Evolutionary conservation across 2,888 invertebrate species (phyloP), one percentile per base, ranked within the genome.

Genomic region (Coelinius sp.): DNA sequence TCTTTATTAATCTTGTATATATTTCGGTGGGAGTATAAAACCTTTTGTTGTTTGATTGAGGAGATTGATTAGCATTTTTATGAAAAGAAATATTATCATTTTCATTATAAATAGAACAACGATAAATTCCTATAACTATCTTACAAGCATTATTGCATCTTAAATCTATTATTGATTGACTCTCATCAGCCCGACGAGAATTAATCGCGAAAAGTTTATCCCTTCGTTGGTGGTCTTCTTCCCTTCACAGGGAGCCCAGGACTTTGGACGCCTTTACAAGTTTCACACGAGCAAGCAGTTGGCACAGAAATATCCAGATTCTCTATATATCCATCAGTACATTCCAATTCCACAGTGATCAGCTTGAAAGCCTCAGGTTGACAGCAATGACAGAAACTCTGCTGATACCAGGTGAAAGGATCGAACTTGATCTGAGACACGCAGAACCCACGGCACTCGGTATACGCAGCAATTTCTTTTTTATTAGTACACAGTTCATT

Each of bases 361-460:
- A 84, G 77, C n/a, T 80, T 78, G 82, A 88, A 89, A 56, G 82
- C 67, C 1, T 65, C 70, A 10, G 84, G 82, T 44, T 81, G 79
- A 70, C 86, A 76, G 72, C 89, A 89, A 1, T 82, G 78, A 68
- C 89, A 89, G 22, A 83, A 75, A 4, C 75, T 81, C 3, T 82
- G 75, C 73, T 85, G 85, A 6, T 71, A 76, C 77, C 80, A 83
- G 22, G 77, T 81, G 8, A 64, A 87, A 79, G 89, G 86, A 81
- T 93, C 93, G 77, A 91, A 94, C n/a, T 90, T 85, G 0, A 94
- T 92, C 17, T 92, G 91, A 0, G 95, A 94, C 76, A 90, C 88
- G 80, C 95, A 95, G 12, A 88, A 83, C 0, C 95, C 95, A 63
- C 90, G 89, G 80, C 95, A 95, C 85, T 94, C 92, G 7, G 90